Conservation (phyloP, 2,888 invertebrate species). For the Steinernema carpocapsae region DNA sequence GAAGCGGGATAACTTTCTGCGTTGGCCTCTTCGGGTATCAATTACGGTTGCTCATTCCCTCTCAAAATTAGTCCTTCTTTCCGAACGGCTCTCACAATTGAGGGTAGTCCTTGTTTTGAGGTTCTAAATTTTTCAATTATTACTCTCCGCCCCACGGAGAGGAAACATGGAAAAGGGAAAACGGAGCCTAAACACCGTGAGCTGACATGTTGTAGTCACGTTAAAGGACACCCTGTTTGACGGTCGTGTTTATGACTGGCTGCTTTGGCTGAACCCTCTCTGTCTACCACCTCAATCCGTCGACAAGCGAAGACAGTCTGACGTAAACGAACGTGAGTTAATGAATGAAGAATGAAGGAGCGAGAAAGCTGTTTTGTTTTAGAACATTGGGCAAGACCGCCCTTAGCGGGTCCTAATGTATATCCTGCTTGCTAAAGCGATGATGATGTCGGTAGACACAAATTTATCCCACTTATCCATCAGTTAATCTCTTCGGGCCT, state of each 20-base stretch:
- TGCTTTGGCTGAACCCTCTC: no score
- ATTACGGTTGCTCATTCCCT: neutral
- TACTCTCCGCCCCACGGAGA: no score
- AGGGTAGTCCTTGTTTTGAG: no score
- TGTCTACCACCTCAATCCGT: neutral
- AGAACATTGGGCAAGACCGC: no score
- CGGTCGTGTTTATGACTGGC: no score
- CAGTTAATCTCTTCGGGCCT: constrained; percentile 9
- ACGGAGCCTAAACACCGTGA: no score
- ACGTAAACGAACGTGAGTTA: neutral
- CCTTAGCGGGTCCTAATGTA: constrained; percentile 2
- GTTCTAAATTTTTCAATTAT: no score
- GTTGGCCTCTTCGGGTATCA: neutral
- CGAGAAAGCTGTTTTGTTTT: no score
- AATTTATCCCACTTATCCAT: constrained; percentile 33
- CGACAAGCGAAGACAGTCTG: neutral
- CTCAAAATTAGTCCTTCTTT: neutral
- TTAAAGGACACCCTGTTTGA: no score
- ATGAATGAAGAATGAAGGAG: neutral
- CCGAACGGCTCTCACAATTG: no score
- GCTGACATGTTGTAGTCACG: no score
- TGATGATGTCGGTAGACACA: constrained; percentile 31
- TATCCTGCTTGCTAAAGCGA: constrained; percentile 3
- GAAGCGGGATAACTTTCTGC: neutral
- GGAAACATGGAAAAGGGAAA: no score